A percentile compares a stretch with the other conserved stretches of the same genome.
Conservation (phyloP, 2,113 vertebrate genomes). For the Falco punctatus region DNA sequence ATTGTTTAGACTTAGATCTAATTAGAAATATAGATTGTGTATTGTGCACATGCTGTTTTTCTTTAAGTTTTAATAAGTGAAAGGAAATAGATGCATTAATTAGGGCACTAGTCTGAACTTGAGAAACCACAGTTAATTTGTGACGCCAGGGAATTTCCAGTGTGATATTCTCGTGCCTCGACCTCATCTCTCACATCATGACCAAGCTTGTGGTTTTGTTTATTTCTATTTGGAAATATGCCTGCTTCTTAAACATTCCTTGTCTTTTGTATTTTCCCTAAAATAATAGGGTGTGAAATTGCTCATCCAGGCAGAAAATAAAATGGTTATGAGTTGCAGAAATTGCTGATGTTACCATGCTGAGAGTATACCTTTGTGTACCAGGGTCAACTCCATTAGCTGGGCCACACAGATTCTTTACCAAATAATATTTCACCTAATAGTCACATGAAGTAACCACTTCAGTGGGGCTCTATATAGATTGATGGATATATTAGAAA, state of each 20-base stretch:
- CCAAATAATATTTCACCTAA: background rate
- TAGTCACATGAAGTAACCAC: background rate
- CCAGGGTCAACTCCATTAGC: background rate
- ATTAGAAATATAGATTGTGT: background rate
- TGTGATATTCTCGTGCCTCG: background rate
- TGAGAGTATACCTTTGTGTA: background rate
- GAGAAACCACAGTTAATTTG: background rate
- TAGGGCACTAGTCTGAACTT: constrained; percentile 16
- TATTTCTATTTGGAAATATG: background rate
- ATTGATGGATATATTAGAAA: background rate
- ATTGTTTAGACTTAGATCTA: background rate
- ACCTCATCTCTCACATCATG: background rate
- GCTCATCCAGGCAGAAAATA: background rate
- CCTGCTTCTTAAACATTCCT: background rate
- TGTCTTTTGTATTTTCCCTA: background rate
- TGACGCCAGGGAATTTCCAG: constrained; percentile 16
- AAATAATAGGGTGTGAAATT: background rate
- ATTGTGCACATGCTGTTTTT: background rate
- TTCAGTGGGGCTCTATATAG: background rate
- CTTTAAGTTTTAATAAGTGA: background rate
- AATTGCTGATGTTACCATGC: background rate
- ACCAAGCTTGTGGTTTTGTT: background rate
- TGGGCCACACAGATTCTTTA: background rate
- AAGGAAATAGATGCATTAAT: constrained; percentile 20
- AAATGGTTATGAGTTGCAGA: background rate